Evolutionary conservation across 2,888 invertebrate species (phyloP).

Genomic region (Lasioglossum figueresi): DNA sequence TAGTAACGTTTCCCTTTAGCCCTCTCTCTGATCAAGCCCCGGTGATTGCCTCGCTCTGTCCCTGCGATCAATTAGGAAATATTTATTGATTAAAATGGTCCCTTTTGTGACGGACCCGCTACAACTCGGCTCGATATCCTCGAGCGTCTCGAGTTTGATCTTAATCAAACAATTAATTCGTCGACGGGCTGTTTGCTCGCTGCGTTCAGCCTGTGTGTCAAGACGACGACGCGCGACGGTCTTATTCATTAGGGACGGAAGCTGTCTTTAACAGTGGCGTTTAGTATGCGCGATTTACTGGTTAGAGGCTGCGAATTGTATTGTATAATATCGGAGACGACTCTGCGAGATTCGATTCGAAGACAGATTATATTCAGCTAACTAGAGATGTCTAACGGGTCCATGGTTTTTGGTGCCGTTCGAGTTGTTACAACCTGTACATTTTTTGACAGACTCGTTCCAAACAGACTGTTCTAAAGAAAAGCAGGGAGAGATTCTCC

Average conservation of each 20-base stretch:
- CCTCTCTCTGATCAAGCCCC: background rate
- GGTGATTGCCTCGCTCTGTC: background rate
- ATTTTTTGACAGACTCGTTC: too few relatives aligned
- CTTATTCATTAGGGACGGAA: background rate
- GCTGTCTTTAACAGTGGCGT: background rate
- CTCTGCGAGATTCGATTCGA: background rate
- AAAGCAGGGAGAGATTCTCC: background rate
- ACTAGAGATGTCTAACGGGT: background rate
- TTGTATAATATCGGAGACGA: background rate
- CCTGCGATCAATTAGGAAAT: constrained; percentile 1
- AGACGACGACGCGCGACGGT: background rate
- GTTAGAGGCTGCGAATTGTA: background rate
- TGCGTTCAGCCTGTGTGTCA: constrained; percentile 2
- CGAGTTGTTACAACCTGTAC: too few relatives aligned
- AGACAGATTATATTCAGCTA: background rate
- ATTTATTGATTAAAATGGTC: background rate
- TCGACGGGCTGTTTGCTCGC: background rate
- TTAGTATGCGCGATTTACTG: background rate
- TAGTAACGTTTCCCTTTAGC: background rate
- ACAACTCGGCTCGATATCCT: background rate
- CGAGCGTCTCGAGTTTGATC: background rate
- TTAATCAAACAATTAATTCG: background rate
- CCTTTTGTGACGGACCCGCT: background rate
- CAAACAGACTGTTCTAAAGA: too few relatives aligned
- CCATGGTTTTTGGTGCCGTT: background rate